Base-by-base conservation (phyloP, 1,140 invertebrate species). In the Mizuhopecten yessoensis region DNA sequence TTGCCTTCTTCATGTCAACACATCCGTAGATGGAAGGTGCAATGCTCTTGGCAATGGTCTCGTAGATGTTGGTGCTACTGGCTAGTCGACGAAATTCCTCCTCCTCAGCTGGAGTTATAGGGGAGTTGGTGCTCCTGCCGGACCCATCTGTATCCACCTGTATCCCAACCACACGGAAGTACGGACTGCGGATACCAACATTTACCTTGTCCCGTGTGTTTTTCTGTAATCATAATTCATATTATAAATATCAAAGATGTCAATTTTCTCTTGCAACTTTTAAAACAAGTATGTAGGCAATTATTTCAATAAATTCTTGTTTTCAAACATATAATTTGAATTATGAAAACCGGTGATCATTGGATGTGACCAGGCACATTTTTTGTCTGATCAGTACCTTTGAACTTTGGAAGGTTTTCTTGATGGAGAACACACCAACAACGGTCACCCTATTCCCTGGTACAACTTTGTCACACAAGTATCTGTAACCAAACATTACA, bases 21-120 rank as follows among this genome's bases (percentile, higher is more conserved):
- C 98, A 98, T 0, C 99, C 99, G 97, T 98, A 99, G 93, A 99
- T 99, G 94, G 99, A 99, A 0, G 99, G 99, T 17, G 99, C 99
- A 94, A 99, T 98, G 89, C 98, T 99, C 92, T 97, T 98, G 0
- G 98, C 97, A 89, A 99, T 97, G 89, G 98, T 98, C 11, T 99
- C 98, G 95, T 99, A 99, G 57, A 99, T 97, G 96, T 99, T 98
- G 0, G 98, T 97, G 45, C 98, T 98, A 9, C 98, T 97, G 11
- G 99, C 98, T 92, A 99, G 97, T 93, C 98, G 97, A 20, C 98
- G 97, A 95, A 99, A 99, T 91, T 98, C 97, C 94, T 99, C 99
- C 96, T 99, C 99, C 94, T 99, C 99, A 87, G 98, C 98, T 0
- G 96, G 94, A 33, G 94, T 94, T 7, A 96, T 89, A 2, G 94